Evolutionary conservation across 1,140 invertebrate species (phyloP), one percentile per base, ranked within the genome.

Genomic region (Drosophila micromelanica): DNA sequence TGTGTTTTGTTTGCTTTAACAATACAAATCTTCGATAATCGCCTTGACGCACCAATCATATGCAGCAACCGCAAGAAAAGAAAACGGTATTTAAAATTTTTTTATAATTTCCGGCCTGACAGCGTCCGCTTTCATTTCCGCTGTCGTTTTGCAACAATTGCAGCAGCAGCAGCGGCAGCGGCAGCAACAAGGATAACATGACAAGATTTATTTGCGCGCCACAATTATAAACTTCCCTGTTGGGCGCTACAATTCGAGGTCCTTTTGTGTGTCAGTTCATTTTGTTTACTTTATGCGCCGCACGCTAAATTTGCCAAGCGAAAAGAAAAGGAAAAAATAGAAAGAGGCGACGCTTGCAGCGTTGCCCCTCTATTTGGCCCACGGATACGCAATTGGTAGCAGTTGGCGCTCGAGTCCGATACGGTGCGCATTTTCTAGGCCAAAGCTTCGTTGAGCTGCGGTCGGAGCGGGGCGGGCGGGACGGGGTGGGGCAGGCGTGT

Each of bases 161-260:
- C 60, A 42, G 13, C 67, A 37, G 30, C 48, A 42, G 43, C 43
- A 57, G 38, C 9, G 32, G 9, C 35, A 9, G 35, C 32, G 32
- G 38, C 27, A 38, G 17, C 51, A 46, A 48, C 32, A 54, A 54
- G 13, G 30, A 46, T 45, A 65, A 65, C 63, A 65, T 72, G 69
- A 72, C 69, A 72, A 72, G 69, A 73, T 68, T 60, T 77, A 65
- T 64, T 77, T 80, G 43, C 60, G 38, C 38, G 48, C 46, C 64
- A 81, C 65, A 87, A 87, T 86, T 86, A 86, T 86, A 86, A 86
- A 82, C 74, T 81, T 74, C 78, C 68, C 70, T 54, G 68, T 62
- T 82, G 75, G 71, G 73, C 68, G 82, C 82, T 72, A 76, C 73
- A 74, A 85, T 74, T 85, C 74, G 42, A 63, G 35, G 15, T 40